These are phyloP conservation scores for Maccullochella peelii DNA, from an alignment of 2,113 vertebrate species.

Conservation along the genomic window DNA sequence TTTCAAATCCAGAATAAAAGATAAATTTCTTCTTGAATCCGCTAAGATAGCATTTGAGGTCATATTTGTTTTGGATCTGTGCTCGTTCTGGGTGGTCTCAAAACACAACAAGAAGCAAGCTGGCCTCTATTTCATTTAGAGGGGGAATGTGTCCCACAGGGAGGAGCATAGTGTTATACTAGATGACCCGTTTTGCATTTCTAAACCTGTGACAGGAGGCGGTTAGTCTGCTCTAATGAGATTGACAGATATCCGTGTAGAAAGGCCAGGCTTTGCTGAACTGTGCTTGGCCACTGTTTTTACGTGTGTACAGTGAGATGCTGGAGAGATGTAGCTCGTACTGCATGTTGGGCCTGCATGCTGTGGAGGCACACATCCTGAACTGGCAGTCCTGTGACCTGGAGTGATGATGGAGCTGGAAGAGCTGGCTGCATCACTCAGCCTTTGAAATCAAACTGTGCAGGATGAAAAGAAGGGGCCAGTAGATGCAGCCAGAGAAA, in stretches of 20 bases:
- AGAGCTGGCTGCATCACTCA: conserved; percentile 68
- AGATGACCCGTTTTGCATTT: conserved; percentile 77
- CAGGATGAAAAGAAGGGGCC: conserved; percentile 22
- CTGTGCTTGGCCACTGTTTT: conserved; percentile 20
- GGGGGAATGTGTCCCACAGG: conserved; percentile 70
- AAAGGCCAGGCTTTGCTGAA: conserved; percentile 13
- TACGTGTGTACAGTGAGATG: background rate
- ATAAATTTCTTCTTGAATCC: background rate
- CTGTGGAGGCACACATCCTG: conserved; percentile 75
- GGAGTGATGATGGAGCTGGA: conserved; percentile 79
- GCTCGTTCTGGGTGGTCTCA: conserved; percentile 81
- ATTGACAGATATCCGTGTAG: conserved; percentile 34
- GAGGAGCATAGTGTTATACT: conserved; percentile 73
- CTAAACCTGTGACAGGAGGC: conserved; percentile 63
- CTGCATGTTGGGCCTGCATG: conserved; percentile 39
- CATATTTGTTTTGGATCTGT: conserved; percentile 53
- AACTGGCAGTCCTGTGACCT: conserved; percentile 73
- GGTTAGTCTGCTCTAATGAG: conserved; percentile 45
- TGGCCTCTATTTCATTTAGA: conserved; percentile 65
- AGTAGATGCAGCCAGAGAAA: background rate
- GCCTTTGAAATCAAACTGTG: conserved; percentile 65
- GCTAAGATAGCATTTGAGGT: conserved; percentile 11
- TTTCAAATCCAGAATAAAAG: conserved; percentile 22
- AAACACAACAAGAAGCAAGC: conserved; percentile 68
- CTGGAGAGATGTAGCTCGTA: conserved; percentile 34